Evolutionary conservation across 1,140 invertebrate species (phyloP).

Genomic region (Agrilus planipennis): DNA sequence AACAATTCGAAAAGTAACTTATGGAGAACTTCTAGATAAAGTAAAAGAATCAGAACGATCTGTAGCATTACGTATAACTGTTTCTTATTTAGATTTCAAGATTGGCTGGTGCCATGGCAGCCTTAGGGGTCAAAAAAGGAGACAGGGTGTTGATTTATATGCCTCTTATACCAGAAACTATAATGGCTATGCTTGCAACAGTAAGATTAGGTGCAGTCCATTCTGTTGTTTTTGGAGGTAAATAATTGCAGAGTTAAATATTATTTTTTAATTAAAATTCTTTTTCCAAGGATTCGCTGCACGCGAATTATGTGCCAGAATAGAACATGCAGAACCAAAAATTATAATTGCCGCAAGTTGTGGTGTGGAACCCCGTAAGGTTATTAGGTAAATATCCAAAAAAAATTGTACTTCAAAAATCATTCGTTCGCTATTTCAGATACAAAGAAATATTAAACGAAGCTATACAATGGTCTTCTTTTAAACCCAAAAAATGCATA

Average conservation of each 20-base stretch:
- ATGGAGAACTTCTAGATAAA: constrained; percentile 65
- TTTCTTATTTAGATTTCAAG: constrained; percentile 46
- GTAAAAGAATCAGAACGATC: constrained; percentile 33
- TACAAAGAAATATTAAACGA: constrained; percentile 84
- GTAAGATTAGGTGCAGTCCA: constrained; percentile 74
- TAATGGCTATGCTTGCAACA: constrained; percentile 74
- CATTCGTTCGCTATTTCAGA: constrained; percentile 34
- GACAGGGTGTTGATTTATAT: constrained; percentile 81
- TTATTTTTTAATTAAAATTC: constrained; percentile 7
- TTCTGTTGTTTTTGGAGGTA: constrained; percentile 80
- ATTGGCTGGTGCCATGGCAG: constrained; percentile 62
- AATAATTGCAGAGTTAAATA: constrained; percentile 10
- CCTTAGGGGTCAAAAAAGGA: constrained; percentile 62
- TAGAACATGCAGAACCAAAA: constrained; percentile 78
- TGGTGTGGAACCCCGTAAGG: constrained; percentile 75
- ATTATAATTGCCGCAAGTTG: constrained; percentile 82
- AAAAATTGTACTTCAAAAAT: constrained; percentile 1
- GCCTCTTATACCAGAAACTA: constrained; percentile 79
- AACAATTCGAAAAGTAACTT: constrained; percentile 62
- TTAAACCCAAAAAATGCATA: constrained; percentile 62
- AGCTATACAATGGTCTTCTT: constrained; percentile 58
- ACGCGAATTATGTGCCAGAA: constrained; percentile 69
- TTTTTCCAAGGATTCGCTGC: constrained; percentile 67
- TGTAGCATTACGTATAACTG: not conserved
- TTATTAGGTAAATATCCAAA: constrained; percentile 50